Base-by-base conservation (phyloP, 2,888 invertebrate species). In the Chelonus formosanus region DNA sequence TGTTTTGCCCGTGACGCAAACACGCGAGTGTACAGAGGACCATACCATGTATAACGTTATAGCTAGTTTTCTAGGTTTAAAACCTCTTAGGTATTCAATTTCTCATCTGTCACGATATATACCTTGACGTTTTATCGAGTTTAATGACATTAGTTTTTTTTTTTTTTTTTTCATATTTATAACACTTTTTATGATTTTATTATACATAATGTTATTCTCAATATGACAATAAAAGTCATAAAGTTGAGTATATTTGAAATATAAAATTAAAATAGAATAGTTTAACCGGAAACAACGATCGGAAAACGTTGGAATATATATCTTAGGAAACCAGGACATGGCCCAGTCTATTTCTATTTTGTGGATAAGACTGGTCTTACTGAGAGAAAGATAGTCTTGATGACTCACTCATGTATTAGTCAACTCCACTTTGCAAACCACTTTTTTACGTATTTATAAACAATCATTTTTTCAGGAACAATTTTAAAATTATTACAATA, bases 331-430 rank as follows among this genome's bases (percentile, higher is more conserved):
- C 56, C 61, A 48, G 66, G 61, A 66, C 61, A 50, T 61, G 65
- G 61, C 50, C 56, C 70, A 64, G 73, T 77, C 77, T 77, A 77
- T 77, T 77, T 77, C 77, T 77, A 77, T 75, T 74, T 76, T 74
- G 69, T 73, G 69, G 71, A 75, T 55, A 32, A 58, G 8, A 53
- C 62, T 67, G 40, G 66, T 65, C 59, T 66, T 58, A 31, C 34
- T 43, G 10, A 32, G 52, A 52, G 35, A 53, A 53, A 61, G 53
- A 61, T 61, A 53, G 32, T 63, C 50, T 60, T 58, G 65, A 67
- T 69, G 67, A 69, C 63, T 67, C 68, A 70, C 63, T 66, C 63
- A 53, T 45, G 56, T 66, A 69, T 68, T 68, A 70, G 69, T 65
- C 69, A 67, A 70, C 64, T 68, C 32, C 6, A 52, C 34, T 52